phyloP scores from a whole-genome alignment of 2,888 invertebrate genomes.

The Myopa tessellatipennis region DNA sequence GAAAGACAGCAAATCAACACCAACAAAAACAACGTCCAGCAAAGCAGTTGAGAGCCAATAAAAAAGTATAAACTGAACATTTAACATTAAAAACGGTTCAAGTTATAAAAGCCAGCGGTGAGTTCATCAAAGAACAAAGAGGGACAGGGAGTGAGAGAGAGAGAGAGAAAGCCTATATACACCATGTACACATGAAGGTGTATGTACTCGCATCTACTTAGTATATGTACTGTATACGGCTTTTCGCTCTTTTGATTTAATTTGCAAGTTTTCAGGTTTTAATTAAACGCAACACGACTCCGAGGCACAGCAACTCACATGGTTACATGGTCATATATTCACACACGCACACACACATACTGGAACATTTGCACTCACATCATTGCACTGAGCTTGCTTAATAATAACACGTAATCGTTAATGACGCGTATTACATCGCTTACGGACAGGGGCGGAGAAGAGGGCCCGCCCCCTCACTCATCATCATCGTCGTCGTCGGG shows the following conservation, averaged over 20 bases:
- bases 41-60: conserved; percentile 17
- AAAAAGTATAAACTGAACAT: conserved; percentile 11
- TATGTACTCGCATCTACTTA: conserved; percentile 23
- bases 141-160: not conserved
- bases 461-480: conserved; percentile 23
- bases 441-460: conserved; percentile 39
- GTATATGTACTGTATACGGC: not conserved
- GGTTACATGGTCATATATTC: not conserved
- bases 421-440: conserved; percentile 46
- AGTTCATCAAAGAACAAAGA: not conserved
- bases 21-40: conserved; percentile 11
- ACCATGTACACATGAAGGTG: not conserved
- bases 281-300: conserved; percentile 55
- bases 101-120: not conserved
- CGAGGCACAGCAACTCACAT: not conserved
- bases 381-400: conserved; percentile 8
- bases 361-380: conserved; percentile 12
- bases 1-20: conserved; percentile 13
- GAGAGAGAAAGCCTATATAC: not conserved
- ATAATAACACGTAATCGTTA: conserved; percentile 51
- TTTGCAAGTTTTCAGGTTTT: conserved; percentile 59
- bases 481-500: not conserved
- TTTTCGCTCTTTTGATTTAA: conserved; percentile 46
- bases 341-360: not conserved
- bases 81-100: conserved; percentile 10